Evolutionary conservation across 2,113 vertebrate genomes (phyloP).

Genomic region (Osmerus mordax): DNA sequence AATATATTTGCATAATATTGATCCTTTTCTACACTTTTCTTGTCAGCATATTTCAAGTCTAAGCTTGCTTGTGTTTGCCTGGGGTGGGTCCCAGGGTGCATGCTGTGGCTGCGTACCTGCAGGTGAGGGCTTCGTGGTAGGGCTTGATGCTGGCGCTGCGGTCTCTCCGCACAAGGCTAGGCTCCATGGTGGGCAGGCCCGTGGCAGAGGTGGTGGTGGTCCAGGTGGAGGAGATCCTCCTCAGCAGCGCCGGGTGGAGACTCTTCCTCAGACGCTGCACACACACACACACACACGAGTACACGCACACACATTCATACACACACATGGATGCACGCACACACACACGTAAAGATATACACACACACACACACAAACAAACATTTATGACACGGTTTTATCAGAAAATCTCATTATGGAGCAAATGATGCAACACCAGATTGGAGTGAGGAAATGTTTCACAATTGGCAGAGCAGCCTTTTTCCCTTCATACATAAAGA

Average conservation of each 20-base stretch:
- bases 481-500: slow-evolving; percentile 14
- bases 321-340: background rate
- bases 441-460: slow-evolving; percentile 20
- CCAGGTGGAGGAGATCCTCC: slow-evolving; percentile 94
- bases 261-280: slow-evolving; percentile 85
- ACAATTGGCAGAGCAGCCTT: background rate
- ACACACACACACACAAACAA: slow-evolving; percentile 5
- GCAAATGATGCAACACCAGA: slow-evolving; percentile 27
- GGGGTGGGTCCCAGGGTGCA: background rate
- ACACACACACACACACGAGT: slow-evolving; percentile 15
- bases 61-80: background rate
- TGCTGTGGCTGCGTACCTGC: slow-evolving; percentile 18
- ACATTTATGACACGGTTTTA: slow-evolving; percentile 17
- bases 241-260: slow-evolving; percentile 85
- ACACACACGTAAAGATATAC: background rate
- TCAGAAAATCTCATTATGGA: slow-evolving; percentile 17
- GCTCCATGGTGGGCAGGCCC: slow-evolving; percentile 91
- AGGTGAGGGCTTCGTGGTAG: slow-evolving; percentile 76
- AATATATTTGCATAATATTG: no score
- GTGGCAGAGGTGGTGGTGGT: slow-evolving; percentile 98
- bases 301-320: background rate
- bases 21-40: no score
- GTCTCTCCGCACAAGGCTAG: slow-evolving; percentile 87
- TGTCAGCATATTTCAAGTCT: background rate
- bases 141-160: slow-evolving; percentile 88